These are phyloP conservation scores for Aythya baeri DNA, from an alignment of 2,113 vertebrate species.

Conservation along the genomic window DNA sequence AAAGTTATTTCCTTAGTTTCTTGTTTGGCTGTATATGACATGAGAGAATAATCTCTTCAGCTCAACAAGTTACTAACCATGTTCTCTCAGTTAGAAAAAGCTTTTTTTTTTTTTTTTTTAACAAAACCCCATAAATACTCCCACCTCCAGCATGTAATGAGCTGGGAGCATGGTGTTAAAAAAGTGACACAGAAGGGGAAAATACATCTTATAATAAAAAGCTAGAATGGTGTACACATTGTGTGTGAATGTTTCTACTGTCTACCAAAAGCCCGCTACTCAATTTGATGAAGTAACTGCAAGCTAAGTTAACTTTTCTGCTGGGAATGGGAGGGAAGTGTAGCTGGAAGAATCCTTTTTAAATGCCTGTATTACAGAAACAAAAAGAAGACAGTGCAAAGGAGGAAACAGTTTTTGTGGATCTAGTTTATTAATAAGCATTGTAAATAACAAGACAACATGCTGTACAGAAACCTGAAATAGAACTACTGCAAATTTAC, in stretches of 20 bases:
- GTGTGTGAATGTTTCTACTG: not conserved
- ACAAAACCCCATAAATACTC: not conserved
- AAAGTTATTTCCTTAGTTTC: not conserved
- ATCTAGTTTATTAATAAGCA: constrained; percentile 79
- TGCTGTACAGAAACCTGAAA: constrained; percentile 78
- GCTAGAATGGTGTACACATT: not conserved
- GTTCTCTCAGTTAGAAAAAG: constrained; percentile 38
- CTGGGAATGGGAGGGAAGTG: not conserved
- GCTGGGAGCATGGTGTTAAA: not conserved
- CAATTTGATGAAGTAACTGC: not conserved
- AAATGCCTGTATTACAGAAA: not conserved
- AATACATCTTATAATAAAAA: not conserved
- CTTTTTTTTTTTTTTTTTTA: not conserved
- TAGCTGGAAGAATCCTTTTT: not conserved
- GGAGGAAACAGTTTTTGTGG: constrained; percentile 48
- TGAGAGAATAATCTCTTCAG: constrained; percentile 30
- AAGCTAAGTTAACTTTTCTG: not conserved
- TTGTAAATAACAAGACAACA: constrained; percentile 80
- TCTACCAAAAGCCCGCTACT: not conserved
- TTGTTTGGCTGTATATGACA: not conserved
- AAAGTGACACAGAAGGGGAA: not conserved
- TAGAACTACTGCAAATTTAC: constrained; percentile 70
- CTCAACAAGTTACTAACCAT: constrained; percentile 30
- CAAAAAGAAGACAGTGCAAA: constrained; percentile 20
- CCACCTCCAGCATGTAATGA: constrained; percentile 33